phyloP scores from a whole-genome alignment of 1,140 invertebrate genomes.

The Diorhabda elongata region DNA sequence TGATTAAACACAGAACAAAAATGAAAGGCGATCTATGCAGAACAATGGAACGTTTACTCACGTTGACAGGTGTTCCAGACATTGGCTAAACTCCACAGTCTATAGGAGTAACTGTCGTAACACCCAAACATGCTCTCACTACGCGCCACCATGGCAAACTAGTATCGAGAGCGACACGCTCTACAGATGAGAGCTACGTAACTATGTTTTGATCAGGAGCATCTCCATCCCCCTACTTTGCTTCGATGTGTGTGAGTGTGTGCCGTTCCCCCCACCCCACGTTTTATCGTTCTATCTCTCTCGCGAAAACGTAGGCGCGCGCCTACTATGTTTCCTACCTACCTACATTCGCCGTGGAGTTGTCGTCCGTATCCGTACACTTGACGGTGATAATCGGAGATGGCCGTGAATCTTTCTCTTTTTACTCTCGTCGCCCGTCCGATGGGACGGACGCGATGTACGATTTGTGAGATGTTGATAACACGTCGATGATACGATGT shows the following conservation, averaged over 20 bases:
- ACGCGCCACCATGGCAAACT: constrained; percentile 61
- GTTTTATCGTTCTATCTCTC: background rate
- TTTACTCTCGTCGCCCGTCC: too few species aligned
- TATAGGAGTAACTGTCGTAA: constrained; percentile 66
- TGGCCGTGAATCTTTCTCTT: background rate
- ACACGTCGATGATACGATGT: background rate
- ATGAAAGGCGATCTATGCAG: constrained; percentile 7
- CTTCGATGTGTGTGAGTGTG: constrained; percentile 17
- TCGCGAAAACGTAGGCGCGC: constrained; percentile 18
- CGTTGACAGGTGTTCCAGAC: constrained; percentile 65
- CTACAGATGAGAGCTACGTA: constrained; percentile 26
- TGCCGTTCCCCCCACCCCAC: constrained; percentile 42
- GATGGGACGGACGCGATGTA: background rate
- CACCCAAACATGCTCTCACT: constrained; percentile 62
- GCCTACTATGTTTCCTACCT: constrained; percentile 6
- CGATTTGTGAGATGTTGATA: constrained; percentile 5
- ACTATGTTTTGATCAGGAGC: constrained; percentile 29
- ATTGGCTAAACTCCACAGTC: constrained; percentile 67
- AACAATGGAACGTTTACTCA: constrained; percentile 50
- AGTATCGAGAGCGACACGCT: constrained; percentile 34
- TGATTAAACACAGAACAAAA: constrained; percentile 15
- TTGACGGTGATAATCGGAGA: background rate
- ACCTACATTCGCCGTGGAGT: constrained; percentile 4
- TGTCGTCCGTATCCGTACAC: background rate
- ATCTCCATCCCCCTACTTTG: constrained; percentile 41